Percentiles rank a stretch among this genome's conserved stretches.
Evolutionary conservation across 2,113 vertebrate species (phyloP).

Genomic region (Erythrolamprus reginae): DNA sequence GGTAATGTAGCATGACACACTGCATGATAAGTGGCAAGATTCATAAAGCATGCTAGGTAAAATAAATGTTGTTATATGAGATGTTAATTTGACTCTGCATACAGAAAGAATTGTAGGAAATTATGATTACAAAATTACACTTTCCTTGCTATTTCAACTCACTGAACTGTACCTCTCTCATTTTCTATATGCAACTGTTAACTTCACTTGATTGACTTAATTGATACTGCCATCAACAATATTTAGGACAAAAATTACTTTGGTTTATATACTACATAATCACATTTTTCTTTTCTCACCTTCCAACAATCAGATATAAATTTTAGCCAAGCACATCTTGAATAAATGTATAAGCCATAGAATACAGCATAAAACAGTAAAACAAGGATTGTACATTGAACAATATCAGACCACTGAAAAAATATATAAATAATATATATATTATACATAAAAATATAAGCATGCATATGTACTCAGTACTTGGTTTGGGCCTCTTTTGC

Average conservation of each 20-base stretch:
- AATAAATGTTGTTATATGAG: neutral
- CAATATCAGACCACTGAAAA: too few species aligned
- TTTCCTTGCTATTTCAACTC: neutral
- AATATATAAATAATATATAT: too few species aligned
- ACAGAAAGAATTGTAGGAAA: neutral
- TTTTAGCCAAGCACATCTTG: neutral
- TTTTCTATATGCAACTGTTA: neutral
- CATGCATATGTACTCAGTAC: too few species aligned
- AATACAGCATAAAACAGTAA: neutral
- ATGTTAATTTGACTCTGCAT: neutral
- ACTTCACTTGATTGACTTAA: neutral
- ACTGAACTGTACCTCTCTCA: neutral
- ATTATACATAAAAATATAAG: too few species aligned
- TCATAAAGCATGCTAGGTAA: neutral
- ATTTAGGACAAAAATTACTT: neutral
- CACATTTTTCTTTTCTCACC: neutral
- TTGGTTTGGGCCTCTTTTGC: too few species aligned
- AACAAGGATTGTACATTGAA: too few species aligned
- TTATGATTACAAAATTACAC: neutral
- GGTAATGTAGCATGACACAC: neutral
- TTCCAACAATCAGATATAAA: neutral
- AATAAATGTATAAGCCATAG: neutral
- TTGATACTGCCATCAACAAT: neutral
- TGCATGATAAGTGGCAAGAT: neutral
- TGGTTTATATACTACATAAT: neutral